These are phyloP conservation scores for Lycocorax pyrrhopterus DNA, from an alignment of 2,113 vertebrate genomes.

Conservation along the genomic window DNA sequence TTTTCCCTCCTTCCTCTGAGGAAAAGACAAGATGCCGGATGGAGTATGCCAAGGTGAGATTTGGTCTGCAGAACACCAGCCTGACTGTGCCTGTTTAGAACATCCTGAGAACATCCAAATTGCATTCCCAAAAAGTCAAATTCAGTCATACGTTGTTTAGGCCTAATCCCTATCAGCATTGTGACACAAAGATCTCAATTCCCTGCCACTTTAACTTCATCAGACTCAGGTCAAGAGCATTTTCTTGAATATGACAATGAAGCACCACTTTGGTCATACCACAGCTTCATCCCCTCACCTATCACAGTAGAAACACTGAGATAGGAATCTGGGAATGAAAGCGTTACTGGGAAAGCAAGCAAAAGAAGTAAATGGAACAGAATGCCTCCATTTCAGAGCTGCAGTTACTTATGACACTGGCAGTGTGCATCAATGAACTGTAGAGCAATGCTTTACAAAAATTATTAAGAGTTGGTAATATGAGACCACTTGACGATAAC, in stretches of 20 bases:
- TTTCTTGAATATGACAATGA: neutral
- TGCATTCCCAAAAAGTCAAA: neutral
- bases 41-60: neutral
- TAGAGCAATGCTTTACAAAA: neutral
- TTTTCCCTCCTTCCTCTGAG: neutral
- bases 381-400: neutral
- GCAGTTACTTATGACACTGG: neutral
- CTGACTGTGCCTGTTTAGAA: neutral
- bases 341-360: neutral
- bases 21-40: neutral
- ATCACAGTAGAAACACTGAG: neutral
- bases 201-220: neutral
- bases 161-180: neutral
- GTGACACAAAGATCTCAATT: neutral
- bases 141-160: neutral
- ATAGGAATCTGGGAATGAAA: neutral
- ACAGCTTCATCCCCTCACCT: neutral
- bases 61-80: neutral
- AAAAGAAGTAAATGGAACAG: neutral
- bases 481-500: accelerated
- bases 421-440: neutral
- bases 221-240: neutral
- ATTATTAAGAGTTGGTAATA: neutral
- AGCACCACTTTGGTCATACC: neutral
- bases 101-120: neutral